Percentiles rank a stretch among this genome's conserved stretches.
Conservation (phyloP, 2,113 vertebrate genomes). For the Laterallus jamaicensis region DNA sequence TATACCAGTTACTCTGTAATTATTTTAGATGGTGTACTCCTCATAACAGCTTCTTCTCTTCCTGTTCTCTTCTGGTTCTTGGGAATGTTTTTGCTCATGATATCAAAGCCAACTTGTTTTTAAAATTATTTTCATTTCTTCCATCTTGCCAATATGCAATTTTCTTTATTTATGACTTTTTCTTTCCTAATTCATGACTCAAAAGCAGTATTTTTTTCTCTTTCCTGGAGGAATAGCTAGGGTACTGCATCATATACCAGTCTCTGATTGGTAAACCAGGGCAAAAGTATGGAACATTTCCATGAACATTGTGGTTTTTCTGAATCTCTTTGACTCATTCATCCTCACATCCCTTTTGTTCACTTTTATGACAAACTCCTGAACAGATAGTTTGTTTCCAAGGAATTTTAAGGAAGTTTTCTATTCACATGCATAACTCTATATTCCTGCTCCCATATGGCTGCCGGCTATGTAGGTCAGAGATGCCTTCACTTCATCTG, state of each 20-base stretch:
- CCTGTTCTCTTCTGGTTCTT: not conserved
- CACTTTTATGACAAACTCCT: not conserved
- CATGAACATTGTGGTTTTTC: not conserved
- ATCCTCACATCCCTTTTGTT: not conserved
- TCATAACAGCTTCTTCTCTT: not conserved
- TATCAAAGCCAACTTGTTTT: not conserved
- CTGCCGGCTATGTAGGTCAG: not conserved
- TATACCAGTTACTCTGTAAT: not conserved
- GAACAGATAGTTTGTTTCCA: not conserved
- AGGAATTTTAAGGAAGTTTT: not conserved
- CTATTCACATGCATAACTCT: not conserved
- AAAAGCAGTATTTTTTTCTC: not conserved
- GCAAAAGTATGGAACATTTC: not conserved
- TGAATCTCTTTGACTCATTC: not conserved
- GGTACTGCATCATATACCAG: not conserved
- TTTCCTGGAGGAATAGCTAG: not conserved
- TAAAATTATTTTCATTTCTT: not conserved
- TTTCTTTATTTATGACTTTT: not conserved
- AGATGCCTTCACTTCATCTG: not conserved
- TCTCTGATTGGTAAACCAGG: not conserved
- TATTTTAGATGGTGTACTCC: not conserved
- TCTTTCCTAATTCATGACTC: not conserved
- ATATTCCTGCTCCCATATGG: not conserved
- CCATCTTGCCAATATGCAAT: not conserved
- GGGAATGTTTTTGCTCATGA: not conserved